Conservation (phyloP, 2,888 invertebrate species). For the Amphimallon solstitiale region DNA sequence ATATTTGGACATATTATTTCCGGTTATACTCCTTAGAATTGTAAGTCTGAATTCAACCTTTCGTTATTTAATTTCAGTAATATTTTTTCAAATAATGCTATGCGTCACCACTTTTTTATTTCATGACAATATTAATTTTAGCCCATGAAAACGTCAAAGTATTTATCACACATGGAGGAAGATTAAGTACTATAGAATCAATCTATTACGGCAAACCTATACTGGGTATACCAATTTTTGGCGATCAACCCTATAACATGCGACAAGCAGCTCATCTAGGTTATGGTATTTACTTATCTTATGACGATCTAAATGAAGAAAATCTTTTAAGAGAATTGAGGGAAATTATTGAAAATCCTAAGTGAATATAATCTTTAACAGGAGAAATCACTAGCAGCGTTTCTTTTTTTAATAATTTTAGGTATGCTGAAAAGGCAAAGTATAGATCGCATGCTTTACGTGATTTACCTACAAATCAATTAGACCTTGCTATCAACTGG, state of each 20-base stretch:
- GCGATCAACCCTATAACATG: conserved; percentile 45
- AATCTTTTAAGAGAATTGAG: conserved; percentile 37
- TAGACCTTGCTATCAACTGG: conserved; percentile 46
- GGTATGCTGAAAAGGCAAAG: conserved; percentile 37
- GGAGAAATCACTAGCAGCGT: too few relatives aligned
- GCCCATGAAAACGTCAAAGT: conserved; percentile 46
- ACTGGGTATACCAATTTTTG: conserved; percentile 45
- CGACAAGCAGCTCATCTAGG: conserved; percentile 39
- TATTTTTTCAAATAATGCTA: too few relatives aligned
- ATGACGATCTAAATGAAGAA: conserved; percentile 40
- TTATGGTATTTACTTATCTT: conserved; percentile 42
- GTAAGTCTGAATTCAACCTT: too few relatives aligned
- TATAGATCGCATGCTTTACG: conserved; percentile 38
- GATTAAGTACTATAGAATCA: conserved; percentile 46
- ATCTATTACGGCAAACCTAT: conserved; percentile 46
- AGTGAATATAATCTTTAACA: conserved; percentile 44
- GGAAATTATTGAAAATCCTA: conserved; percentile 43
- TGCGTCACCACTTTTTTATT: too few relatives aligned
- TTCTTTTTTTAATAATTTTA: too few relatives aligned
- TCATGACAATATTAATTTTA: not conserved
- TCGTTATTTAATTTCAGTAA: too few relatives aligned
- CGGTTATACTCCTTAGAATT: too few relatives aligned
- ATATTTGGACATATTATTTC: too few relatives aligned
- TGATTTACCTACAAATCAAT: conserved; percentile 41
- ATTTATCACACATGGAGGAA: conserved; percentile 48